Base-by-base conservation (phyloP, 2,797 vertebrate species). In the Megaceryle alcyon region DNA sequence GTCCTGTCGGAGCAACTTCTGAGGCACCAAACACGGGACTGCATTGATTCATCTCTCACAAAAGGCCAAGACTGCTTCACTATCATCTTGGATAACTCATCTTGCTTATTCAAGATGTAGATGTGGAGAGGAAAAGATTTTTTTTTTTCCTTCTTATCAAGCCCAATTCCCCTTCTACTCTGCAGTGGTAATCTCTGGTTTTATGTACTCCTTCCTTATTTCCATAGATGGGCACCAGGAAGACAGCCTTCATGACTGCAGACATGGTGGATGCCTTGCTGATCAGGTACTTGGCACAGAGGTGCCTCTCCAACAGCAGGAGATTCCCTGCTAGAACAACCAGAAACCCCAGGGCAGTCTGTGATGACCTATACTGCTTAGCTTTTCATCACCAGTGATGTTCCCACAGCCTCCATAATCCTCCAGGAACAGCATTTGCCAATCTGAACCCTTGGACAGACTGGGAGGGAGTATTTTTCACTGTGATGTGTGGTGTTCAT, bases 371-470 rank as follows among this genome's bases (percentile, higher is more conserved):
- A 1, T 14, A 25, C 20, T 14, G 20, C 33, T 78, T 39, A 33
- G 6, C 14, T 63, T 85, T 46, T 56, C 51, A 41, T 51, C 0
- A 0, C 2, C 0, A 3, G n/a, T 35, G 31, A 43, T 3, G 4
- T 18, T 91, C 12, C 18, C 65, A 51, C 5, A 0, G 0, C 41
- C 19, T 28, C 16, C 60, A 7, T 66, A 29, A 6, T 73, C 35
- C 60, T 70, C 75, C 33, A 28, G 25, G 9, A 91, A 73, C 0
- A 8, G 13, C 12, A 26, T 51, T 37, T 59, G 16, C 26, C 6
- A 2, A 22, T 43, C 25, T 46, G 37, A 87, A 65, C 10, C 16
- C 15, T 64, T 20, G 18, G 51, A 39, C 29, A 41, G 22, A 29
- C 8, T 60, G 11, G 8, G 80, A 53, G 20, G 14, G 14, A 10